Evolutionary conservation across 2,888 invertebrate species (phyloP).

Genomic region (Philonicus albiceps): DNA sequence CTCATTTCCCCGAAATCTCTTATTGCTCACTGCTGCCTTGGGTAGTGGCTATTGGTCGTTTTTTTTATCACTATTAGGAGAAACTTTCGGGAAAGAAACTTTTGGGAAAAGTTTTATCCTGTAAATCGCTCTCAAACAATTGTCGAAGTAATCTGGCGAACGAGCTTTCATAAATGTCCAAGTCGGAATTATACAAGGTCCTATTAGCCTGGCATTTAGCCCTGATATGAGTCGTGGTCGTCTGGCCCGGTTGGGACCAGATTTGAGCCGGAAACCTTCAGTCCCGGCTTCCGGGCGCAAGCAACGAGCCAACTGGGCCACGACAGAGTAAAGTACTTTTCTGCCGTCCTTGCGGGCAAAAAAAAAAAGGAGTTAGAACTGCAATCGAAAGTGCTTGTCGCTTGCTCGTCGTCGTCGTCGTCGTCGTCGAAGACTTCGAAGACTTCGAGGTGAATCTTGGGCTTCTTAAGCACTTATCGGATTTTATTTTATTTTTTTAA

Average conservation of each 20-base stretch:
- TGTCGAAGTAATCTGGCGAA: not conserved
- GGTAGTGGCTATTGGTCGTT: not conserved
- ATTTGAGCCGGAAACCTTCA: not conserved
- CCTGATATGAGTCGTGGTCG: not conserved
- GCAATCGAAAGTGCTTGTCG: constrained; percentile 19
- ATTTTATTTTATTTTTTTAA: not conserved
- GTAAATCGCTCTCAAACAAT: constrained; percentile 14
- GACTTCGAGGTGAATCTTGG: not conserved
- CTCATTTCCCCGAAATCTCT: not conserved
- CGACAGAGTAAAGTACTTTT: not conserved
- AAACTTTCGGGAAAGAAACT: not conserved
- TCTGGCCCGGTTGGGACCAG: not conserved
- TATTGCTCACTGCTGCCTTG: not conserved
- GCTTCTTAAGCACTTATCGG: not conserved
- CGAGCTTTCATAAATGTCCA: not conserved
- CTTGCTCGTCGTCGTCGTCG: not conserved
- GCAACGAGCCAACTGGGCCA: not conserved
- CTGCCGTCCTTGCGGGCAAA: not conserved
- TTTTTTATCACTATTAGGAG: not conserved
- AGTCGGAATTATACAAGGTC: not conserved
- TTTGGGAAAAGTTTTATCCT: not conserved
- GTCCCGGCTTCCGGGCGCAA: not conserved
- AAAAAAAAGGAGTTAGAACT: not conserved
- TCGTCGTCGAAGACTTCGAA: not conserved
- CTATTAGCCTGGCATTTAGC: not conserved